These are phyloP conservation scores for Pelusios castaneus DNA, from an alignment of 2,113 vertebrate genomes.

Conservation along the genomic window DNA sequence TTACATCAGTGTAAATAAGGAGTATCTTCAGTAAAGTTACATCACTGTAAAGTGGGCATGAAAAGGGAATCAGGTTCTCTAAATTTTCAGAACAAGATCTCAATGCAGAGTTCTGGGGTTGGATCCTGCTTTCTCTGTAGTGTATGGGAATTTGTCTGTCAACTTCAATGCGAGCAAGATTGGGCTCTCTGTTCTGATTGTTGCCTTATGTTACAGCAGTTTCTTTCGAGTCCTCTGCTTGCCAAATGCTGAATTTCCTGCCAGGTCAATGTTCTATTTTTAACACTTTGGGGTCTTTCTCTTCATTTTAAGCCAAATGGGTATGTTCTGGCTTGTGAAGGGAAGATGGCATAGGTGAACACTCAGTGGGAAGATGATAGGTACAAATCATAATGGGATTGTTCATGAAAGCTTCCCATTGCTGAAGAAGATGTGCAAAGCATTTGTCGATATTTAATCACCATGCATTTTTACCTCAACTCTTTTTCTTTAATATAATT, in stretches of 20 bases:
- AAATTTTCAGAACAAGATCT: constrained; percentile 43
- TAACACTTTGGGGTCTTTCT: constrained; percentile 48
- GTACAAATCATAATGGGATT: background rate
- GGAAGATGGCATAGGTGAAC: background rate
- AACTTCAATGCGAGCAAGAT: background rate
- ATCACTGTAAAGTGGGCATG: background rate
- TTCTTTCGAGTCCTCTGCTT: constrained; percentile 49
- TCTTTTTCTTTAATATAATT: constrained; percentile 50
- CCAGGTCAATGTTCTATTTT: constrained; percentile 58
- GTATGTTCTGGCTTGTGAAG: constrained; percentile 6
- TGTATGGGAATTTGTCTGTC: background rate
- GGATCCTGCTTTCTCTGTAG: background rate
- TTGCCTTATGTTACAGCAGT: constrained; percentile 43
- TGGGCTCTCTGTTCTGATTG: background rate
- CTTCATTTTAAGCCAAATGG: constrained; percentile 37
- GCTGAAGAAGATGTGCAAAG: background rate
- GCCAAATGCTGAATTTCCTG: constrained; percentile 53
- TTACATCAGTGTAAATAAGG: background rate
- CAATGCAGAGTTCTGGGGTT: background rate
- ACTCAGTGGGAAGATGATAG: background rate
- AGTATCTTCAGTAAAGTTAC: background rate
- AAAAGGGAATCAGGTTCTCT: background rate
- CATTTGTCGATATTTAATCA: constrained; percentile 32
- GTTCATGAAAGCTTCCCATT: constrained; percentile 6
- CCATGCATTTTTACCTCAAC: constrained; percentile 55